Evolutionary conservation across 2,888 invertebrate species (phyloP).

Genomic region (Flexamia atlantica): DNA sequence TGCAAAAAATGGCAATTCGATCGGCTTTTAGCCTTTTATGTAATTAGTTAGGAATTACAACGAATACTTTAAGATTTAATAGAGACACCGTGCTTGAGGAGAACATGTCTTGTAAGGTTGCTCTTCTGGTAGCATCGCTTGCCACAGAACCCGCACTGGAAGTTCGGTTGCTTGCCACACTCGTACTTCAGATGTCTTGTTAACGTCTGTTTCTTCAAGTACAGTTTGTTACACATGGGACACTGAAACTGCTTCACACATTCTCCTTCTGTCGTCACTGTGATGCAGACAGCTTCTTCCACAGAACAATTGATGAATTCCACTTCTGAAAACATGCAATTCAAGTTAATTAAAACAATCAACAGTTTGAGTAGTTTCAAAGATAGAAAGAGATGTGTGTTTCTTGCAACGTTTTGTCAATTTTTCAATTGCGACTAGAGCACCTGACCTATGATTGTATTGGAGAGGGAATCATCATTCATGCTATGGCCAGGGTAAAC

Average conservation of each 20-base stretch:
- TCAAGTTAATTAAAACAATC: no score
- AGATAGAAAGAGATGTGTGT: no score
- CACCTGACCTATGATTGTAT: no score
- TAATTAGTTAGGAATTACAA: no score
- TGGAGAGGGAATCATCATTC: no score
- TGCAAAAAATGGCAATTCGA: no score
- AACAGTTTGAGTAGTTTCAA: no score
- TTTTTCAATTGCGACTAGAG: no score
- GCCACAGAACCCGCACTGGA: slow-evolving; percentile 66
- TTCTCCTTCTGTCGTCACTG: slow-evolving; percentile 62
- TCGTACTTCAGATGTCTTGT: slow-evolving; percentile 72
- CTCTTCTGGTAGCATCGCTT: slow-evolving; percentile 65
- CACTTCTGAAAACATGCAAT: neutral
- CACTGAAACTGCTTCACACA: slow-evolving; percentile 61
- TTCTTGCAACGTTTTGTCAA: no score
- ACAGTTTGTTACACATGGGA: slow-evolving; percentile 42
- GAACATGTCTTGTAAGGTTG: slow-evolving; percentile 42
- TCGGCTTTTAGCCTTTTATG: no score
- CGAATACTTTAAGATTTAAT: neutral
- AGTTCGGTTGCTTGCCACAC: slow-evolving; percentile 66
- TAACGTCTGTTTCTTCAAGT: slow-evolving; percentile 66
- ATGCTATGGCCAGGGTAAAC: no score
- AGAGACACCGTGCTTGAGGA: slow-evolving; percentile 29
- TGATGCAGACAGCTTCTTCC: neutral
- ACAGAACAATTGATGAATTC: no score